A percentile compares a stretch with the other conserved stretches of the same genome.
These are phyloP conservation scores for Puffinus mauretanicus DNA, from an alignment of 2,113 vertebrate species.

Conservation along the genomic window DNA sequence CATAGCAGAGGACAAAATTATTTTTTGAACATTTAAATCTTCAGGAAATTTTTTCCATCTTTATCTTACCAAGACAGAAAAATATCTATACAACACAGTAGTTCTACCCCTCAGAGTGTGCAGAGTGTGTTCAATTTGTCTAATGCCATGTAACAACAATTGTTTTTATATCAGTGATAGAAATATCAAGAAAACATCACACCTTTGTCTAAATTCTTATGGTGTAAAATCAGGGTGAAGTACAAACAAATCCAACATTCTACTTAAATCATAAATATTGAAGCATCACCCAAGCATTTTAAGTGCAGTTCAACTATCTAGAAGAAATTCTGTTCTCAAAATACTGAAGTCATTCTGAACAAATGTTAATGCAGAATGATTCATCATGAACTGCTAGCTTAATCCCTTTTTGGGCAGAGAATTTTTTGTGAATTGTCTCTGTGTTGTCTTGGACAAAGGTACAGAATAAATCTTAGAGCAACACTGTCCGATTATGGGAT, in stretches of 20 bases:
- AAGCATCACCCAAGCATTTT: neutral
- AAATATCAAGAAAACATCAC: neutral
- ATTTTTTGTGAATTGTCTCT: neutral
- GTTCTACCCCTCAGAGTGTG: neutral
- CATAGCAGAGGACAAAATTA: neutral
- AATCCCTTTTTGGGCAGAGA: neutral
- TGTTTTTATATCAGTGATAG: neutral
- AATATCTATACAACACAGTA: neutral
- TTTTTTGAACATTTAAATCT: neutral
- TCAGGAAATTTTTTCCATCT: neutral
- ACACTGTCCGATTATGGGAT: neutral
- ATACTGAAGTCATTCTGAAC: neutral
- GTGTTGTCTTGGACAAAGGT: neutral
- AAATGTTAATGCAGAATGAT: neutral
- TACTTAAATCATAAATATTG: neutral
- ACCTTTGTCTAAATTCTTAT: neutral
- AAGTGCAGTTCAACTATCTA: fast-evolving
- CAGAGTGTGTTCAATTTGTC: neutral
- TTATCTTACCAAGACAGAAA: neutral
- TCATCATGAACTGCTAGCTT: neutral
- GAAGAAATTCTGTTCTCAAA: neutral
- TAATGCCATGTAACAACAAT: neutral
- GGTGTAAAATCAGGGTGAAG: neutral
- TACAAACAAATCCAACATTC: neutral
- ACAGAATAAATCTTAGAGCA: neutral